Conservation (phyloP, 2,113 vertebrate species). For the Lophius piscatorius region DNA sequence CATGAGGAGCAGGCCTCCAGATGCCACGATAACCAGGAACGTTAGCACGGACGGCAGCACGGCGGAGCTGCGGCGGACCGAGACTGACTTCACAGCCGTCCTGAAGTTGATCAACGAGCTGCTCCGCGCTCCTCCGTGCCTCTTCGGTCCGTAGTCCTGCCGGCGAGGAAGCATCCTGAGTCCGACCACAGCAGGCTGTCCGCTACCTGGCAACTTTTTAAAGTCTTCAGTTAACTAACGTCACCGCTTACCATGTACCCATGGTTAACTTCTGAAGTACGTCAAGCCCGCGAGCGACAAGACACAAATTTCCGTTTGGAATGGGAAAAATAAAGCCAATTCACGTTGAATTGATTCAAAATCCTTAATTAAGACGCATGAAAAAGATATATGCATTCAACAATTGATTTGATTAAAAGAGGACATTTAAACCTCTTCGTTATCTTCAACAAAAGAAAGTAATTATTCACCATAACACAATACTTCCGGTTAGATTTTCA, state of each 20-base stretch:
- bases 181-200: background rate
- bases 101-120: conserved; percentile 58
- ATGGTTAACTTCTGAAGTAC: conserved; percentile 38
- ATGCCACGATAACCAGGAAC: conserved; percentile 94
- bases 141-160: conserved; percentile 52
- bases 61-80: conserved; percentile 70
- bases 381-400: too few species aligned
- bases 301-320: background rate
- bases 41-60: conserved; percentile 93
- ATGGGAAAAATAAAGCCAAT: conserved; percentile 41
- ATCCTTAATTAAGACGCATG: too few species aligned
- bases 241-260: conserved; percentile 68
- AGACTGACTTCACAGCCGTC: conserved; percentile 42
- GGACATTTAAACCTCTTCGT: too few species aligned
- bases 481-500: background rate
- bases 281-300: background rate
- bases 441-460: too few species aligned
- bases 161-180: conserved; percentile 62
- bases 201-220: too few species aligned
- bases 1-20: conserved; percentile 93
- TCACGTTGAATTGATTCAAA: too few species aligned
- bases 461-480: too few species aligned
- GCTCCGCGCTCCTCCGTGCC: conserved; percentile 41
- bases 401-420: too few species aligned
- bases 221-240: background rate